Percentiles rank a stretch among this genome's conserved stretches.
Conservation (phyloP, 1,140 invertebrate species). For the Melanaphis sacchari region DNA sequence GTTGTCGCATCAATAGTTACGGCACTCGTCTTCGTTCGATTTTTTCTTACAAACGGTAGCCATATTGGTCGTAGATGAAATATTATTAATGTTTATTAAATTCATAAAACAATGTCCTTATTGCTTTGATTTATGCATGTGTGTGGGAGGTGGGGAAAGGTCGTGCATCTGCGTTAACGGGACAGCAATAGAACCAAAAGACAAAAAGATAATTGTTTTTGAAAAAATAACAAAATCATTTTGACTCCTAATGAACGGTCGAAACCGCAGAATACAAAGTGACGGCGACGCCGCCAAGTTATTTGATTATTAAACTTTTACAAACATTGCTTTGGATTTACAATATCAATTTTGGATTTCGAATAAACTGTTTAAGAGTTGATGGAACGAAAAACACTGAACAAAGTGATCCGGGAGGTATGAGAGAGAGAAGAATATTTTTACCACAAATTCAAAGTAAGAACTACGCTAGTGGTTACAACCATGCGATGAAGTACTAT, state of each 20-base stretch:
- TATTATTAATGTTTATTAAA: background rate
- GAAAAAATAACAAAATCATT: background rate
- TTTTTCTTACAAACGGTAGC: background rate
- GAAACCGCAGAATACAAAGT: background rate
- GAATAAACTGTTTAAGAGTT: background rate
- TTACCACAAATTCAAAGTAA: background rate
- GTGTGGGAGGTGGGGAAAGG: no score
- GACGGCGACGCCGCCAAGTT: background rate
- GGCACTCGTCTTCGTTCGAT: background rate
- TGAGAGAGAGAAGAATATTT: background rate
- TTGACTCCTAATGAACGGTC: background rate
- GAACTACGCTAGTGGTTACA: background rate
- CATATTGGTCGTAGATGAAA: background rate
- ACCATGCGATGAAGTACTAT: background rate
- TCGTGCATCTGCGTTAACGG: no score
- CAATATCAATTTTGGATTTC: background rate
- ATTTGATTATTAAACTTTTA: background rate
- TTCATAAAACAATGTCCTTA: background rate
- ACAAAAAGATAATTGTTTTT: background rate
- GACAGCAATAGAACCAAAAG: background rate
- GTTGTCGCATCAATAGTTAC: background rate
- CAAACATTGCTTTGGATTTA: background rate
- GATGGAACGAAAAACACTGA: background rate
- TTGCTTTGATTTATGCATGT: background rate
- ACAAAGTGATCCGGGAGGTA: no score